These are phyloP conservation scores for Hirudo medicinalis DNA, from an alignment of 1,140 invertebrate genomes.

Conservation along the genomic window DNA sequence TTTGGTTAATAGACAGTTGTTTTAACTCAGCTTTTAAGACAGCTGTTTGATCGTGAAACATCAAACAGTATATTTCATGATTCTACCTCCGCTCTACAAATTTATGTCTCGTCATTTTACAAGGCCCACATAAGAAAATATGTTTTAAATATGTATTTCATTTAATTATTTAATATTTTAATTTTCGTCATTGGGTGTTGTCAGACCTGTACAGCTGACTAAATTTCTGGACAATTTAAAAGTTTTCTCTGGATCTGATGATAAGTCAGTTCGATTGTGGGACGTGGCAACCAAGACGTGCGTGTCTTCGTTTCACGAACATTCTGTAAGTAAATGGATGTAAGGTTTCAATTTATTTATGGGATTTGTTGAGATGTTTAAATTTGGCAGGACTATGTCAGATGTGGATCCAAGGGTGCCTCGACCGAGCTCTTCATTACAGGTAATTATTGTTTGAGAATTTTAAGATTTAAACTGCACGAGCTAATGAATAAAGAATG, in stretches of 20 bases:
- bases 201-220: constrained; percentile 61
- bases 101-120: too few species aligned
- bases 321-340: constrained; percentile 42
- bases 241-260: constrained; percentile 80
- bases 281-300: constrained; percentile 71
- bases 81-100: too few species aligned
- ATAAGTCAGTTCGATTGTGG: constrained; percentile 75
- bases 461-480: neutral
- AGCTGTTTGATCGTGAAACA: too few species aligned
- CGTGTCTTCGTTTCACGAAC: constrained; percentile 54
- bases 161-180: constrained; percentile 5
- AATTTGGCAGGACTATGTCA: constrained; percentile 36
- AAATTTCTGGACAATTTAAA: constrained; percentile 66
- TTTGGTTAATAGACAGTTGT: too few species aligned
- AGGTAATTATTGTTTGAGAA: constrained; percentile 30
- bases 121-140: too few species aligned
- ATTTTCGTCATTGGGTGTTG: constrained; percentile 29
- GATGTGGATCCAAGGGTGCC: constrained; percentile 29
- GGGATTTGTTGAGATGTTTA: neutral
- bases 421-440: constrained; percentile 33
- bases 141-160: too few species aligned
- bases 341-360: neutral
- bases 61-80: too few species aligned
- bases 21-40: too few species aligned
- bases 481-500: too few species aligned